Evolutionary conservation across 2,797 vertebrate genomes (phyloP), one percentile per base, ranked within the genome.

Genomic region (Trachops cirrhosus): DNA sequence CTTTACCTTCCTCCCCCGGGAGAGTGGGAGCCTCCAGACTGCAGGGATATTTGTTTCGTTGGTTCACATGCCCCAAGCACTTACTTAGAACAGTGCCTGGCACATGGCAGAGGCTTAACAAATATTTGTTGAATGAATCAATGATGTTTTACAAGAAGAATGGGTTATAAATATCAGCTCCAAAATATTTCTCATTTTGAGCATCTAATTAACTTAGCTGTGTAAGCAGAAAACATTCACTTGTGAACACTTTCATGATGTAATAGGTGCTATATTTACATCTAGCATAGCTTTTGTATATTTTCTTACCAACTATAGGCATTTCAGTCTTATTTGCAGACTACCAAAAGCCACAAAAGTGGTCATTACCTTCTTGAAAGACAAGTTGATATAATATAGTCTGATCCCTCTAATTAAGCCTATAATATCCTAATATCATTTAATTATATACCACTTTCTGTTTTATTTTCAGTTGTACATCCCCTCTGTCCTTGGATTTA

Each of bases 141-240:
- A 29, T 89, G 8, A 86, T 39, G 1, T 77, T 50, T 91, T 6
- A 50, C 0, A 71, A 62, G 24, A 91, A 26, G 37, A 93, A 68
- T 50, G 2, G 14, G 10, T 59, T 59, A 57, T 41, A 84, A 85
- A 52, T 83, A 93, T 68, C 16, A 68, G 10, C 39, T 77, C 21
- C 44, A 18, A 93, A 77, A 41, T 48, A 37, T 79, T 96, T 91
- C 44, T 95, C 79, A 41, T 85, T 90, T 93, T 37, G 59, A 74
- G 16, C 4, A 64, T 74, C n/a, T 84, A 75, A 57, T 89, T 78
- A 88, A 91, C 91, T 84, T 22, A 44, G 5, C 26, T 75, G 14
- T 86, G 90, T 1, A 78, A 34, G 32, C 11, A 67, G 1, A n/a
- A n/a, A n/a, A n/a, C n/a, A n/a, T n/a, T n/a, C n/a, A 83, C 54